A percentile compares a stretch with the other conserved stretches of the same genome.
These are phyloP conservation scores for Argya squamiceps DNA, from an alignment of 2,797 vertebrate species.

Conservation along the genomic window DNA sequence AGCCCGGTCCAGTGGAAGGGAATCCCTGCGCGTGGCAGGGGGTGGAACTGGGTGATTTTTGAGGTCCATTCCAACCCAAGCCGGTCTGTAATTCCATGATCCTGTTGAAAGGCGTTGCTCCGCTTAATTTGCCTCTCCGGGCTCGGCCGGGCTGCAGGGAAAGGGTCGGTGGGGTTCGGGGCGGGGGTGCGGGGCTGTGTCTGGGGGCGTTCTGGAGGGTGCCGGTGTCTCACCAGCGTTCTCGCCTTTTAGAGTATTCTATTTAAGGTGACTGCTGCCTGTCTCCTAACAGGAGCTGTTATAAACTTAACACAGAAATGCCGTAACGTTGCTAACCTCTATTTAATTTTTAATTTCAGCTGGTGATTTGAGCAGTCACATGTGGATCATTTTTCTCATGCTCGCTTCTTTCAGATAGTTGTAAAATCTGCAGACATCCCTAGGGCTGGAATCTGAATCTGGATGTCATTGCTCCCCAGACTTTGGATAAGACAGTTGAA, in stretches of 20 bases:
- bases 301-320: fast-evolving
- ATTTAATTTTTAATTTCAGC: fast-evolving
- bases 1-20: neutral
- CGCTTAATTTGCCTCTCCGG: no score
- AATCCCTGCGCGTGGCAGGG: neutral
- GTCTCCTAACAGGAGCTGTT: no score
- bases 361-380: neutral
- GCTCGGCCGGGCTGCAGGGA: fast-evolving
- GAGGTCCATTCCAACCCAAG: neutral
- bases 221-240: fast-evolving
- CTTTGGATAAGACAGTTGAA: neutral
- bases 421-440: neutral
- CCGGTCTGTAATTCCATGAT: neutral
- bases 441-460: neutral
- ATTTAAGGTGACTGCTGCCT: no score
- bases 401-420: fast-evolving
- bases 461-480: neutral
- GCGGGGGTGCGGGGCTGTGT: neutral
- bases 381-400: neutral
- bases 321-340: fast-evolving
- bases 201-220: fast-evolving
- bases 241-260: no score
- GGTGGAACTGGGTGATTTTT: no score
- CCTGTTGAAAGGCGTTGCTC: neutral
- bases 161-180: fast-evolving